Conservation (phyloP, 2,113 vertebrate species). For the Psammodynastes pulverulentus region DNA sequence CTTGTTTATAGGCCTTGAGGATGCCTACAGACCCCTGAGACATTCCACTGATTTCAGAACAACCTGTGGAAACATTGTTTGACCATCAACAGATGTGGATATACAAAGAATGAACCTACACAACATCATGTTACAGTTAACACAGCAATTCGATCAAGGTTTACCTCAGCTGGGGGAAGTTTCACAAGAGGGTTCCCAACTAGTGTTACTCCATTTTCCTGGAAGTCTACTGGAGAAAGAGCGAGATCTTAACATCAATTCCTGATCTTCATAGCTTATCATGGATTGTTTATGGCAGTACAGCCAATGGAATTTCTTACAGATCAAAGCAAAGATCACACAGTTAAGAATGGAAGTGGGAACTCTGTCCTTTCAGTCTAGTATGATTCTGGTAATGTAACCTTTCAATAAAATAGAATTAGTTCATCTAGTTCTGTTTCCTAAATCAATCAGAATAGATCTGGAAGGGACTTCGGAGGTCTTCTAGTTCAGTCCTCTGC, state of each 20-base stretch:
- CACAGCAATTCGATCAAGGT: background rate
- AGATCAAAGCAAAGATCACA: background rate
- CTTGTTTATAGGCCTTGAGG: background rate
- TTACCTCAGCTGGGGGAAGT: background rate
- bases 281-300: background rate
- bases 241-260: background rate
- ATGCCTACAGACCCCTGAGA: background rate
- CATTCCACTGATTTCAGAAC: background rate
- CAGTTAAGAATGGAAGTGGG: background rate
- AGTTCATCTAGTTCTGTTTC: background rate
- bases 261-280: background rate
- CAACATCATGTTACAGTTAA: background rate
- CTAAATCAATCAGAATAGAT: too few relatives aligned
- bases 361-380: background rate
- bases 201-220: background rate
- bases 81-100: background rate
- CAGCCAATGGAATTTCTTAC: background rate
- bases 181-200: background rate
- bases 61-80: background rate
- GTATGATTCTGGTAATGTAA: background rate
- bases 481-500: background rate
- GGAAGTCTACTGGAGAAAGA: background rate
- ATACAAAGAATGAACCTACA: background rate
- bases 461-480: background rate
- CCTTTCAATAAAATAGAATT: background rate